Conservation (phyloP, 2,113 vertebrate species). For the Sinocyclocheilus grahami region DNA sequence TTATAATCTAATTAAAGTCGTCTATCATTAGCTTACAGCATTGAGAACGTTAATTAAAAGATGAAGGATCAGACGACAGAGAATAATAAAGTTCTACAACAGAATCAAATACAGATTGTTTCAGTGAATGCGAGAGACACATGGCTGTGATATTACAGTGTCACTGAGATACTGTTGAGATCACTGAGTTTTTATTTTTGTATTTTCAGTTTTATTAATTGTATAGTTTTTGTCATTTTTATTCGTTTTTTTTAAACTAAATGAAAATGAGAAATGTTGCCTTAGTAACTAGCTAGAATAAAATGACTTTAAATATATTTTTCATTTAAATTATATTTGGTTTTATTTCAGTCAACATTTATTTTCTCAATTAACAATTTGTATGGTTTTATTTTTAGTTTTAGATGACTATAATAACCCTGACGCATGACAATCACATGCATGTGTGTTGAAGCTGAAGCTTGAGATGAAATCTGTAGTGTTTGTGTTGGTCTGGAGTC, state of each 20-base stretch:
- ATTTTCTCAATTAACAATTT: too few species aligned
- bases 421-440: not conserved
- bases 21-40: conserved; percentile 10
- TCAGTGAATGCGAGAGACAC: not conserved
- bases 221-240: too few species aligned
- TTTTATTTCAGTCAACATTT: too few species aligned
- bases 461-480: too few species aligned
- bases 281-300: too few species aligned
- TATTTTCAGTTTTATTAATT: too few species aligned
- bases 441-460: not conserved
- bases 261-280: too few species aligned
- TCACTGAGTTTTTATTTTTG: too few species aligned
- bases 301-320: too few species aligned
- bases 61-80: not conserved
- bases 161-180: not conserved
- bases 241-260: too few species aligned
- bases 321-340: too few species aligned
- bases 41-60: not conserved
- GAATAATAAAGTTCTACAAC: not conserved
- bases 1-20: conserved; percentile 17
- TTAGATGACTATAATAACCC: not conserved
- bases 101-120: not conserved
- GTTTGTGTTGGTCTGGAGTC: not conserved
- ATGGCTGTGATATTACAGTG: not conserved
- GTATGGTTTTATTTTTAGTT: too few species aligned